phyloP scores from a whole-genome alignment of 2,113 vertebrate genomes.

The Gracilinanus agilis region DNA sequence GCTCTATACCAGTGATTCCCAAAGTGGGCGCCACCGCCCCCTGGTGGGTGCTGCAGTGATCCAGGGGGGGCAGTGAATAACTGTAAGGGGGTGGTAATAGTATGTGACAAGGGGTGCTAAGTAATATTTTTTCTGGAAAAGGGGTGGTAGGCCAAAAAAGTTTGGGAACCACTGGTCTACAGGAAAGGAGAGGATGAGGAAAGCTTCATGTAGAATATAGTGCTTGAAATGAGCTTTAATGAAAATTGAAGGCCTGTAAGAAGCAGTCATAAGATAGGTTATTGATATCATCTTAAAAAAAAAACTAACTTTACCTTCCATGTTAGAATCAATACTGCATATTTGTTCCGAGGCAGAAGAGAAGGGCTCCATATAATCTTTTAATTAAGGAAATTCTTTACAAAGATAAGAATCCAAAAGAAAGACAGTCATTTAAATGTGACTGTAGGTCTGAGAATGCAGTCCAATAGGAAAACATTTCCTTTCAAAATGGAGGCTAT shows the following conservation, averaged over 20 bases:
- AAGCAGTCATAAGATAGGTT: not conserved
- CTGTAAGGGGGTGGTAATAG: too few species aligned
- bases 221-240: not conserved
- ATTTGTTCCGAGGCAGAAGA: too few species aligned
- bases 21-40: too few species aligned
- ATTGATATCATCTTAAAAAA: slow-evolving; percentile 4
- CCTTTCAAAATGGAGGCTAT: slow-evolving; percentile 7
- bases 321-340: too few species aligned
- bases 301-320: not conserved
- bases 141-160: too few species aligned
- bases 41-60: too few species aligned
- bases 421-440: not conserved
- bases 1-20: too few species aligned
- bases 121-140: too few species aligned
- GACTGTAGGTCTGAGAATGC: not conserved
- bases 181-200: not conserved
- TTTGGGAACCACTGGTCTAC: too few species aligned
- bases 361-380: too few species aligned
- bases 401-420: not conserved
- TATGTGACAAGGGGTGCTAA: too few species aligned
- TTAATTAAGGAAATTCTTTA: not conserved
- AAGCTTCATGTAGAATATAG: slow-evolving; percentile 8
- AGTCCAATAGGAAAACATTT: not conserved
- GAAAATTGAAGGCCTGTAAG: not conserved
- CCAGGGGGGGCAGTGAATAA: too few species aligned